These are phyloP conservation scores for Trisateles emortualis DNA, from an alignment of 2,888 invertebrate genomes.

Conservation along the genomic window DNA sequence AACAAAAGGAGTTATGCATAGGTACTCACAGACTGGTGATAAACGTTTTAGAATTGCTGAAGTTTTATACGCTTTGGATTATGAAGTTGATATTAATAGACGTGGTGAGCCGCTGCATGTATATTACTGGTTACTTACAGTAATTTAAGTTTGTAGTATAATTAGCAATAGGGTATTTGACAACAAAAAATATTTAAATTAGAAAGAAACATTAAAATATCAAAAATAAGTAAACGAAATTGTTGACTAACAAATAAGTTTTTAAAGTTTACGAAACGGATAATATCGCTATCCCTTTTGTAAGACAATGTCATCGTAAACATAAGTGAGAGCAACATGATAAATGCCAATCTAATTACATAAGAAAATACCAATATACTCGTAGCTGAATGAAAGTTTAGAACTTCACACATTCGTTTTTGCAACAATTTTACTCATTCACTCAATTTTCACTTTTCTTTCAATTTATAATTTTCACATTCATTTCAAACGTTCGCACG, in stretches of 20 bases:
- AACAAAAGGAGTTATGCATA: neutral
- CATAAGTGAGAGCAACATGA: too few species aligned
- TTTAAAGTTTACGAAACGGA: too few species aligned
- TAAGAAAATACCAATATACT: neutral
- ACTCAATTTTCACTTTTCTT: conserved; percentile 64
- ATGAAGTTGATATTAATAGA: neutral
- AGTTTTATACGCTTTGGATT: neutral
- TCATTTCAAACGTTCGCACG: conserved; percentile 56
- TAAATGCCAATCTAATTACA: neutral
- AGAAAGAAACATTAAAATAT: too few species aligned
- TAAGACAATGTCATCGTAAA: too few species aligned
- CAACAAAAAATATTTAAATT: too few species aligned
- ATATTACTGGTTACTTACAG: too few species aligned
- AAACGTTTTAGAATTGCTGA: neutral
- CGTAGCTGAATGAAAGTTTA: neutral
- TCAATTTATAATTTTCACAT: conserved; percentile 52
- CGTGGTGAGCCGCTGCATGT: neutral
- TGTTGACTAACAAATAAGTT: too few species aligned
- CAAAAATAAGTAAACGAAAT: too few species aligned
- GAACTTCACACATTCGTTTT: conserved; percentile 19
- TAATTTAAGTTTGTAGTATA: too few species aligned
- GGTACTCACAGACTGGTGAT: neutral
- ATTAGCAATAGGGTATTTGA: too few species aligned
- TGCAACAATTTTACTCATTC: conserved; percentile 32
- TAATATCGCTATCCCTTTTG: too few species aligned